Conservation (phyloP, 2,797 vertebrate species). For the Sarcoramphus papa region DNA sequence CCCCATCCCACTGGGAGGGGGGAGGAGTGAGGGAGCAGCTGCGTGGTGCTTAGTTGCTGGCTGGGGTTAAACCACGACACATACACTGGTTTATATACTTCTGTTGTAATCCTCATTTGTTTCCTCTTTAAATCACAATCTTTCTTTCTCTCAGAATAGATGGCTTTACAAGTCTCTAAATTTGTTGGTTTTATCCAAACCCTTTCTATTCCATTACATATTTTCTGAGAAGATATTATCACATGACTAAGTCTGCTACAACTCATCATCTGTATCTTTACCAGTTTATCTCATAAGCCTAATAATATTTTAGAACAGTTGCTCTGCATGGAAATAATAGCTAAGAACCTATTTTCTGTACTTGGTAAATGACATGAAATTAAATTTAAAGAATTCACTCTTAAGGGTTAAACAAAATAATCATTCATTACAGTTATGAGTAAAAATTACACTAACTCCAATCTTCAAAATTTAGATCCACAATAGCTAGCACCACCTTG, state of each 20-base stretch:
- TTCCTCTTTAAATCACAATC: not conserved
- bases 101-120: not conserved
- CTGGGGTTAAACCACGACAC: no score
- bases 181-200: not conserved
- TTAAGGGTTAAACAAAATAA: not conserved
- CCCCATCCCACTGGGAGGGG: no score
- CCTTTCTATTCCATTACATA: not conserved
- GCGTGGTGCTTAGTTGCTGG: no score
- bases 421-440: not conserved
- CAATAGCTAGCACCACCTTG: not conserved
- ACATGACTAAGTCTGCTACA: not conserved
- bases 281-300: not conserved
- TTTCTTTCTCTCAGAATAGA: not conserved
- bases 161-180: not conserved
- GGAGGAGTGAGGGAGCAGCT: no score
- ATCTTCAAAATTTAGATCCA: not conserved
- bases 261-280: not conserved
- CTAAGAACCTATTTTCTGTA: not conserved
- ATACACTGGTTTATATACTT: not conserved
- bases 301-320: not conserved
- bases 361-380: not conserved
- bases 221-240: not conserved
- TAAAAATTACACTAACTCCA: not conserved
- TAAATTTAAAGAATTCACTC: not conserved
- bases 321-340: not conserved